Percentiles rank a stretch among this genome's conserved stretches.
These are phyloP conservation scores for Lagocephalus sceleratus DNA, from an alignment of 2,797 vertebrate species.

Conservation along the genomic window DNA sequence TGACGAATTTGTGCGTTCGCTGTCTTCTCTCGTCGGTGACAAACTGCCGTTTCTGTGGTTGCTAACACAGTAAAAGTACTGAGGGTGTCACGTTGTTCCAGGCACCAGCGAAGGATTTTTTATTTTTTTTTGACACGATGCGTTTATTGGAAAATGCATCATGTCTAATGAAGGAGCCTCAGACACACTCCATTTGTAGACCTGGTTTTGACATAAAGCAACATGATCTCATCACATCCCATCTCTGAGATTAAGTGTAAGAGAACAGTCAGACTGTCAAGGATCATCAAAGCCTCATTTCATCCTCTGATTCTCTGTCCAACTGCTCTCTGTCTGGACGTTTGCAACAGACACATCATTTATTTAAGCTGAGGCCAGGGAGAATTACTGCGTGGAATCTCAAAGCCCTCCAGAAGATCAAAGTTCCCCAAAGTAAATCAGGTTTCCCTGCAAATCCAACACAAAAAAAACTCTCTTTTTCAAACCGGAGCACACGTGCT, in stretches of 20 bases:
- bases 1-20: too few relatives aligned
- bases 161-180: slow-evolving; percentile 5
- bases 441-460: slow-evolving; percentile 52
- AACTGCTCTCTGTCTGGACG: slow-evolving; percentile 50
- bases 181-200: slow-evolving; percentile 10
- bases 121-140: too few relatives aligned
- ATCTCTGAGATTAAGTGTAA: neutral
- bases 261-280: neutral
- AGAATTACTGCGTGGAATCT: slow-evolving; percentile 76
- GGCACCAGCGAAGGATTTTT: neutral
- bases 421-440: slow-evolving; percentile 75
- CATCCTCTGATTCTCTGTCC: neutral
- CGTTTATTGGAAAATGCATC: slow-evolving; percentile 7
- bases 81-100: neutral
- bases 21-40: too few relatives aligned
- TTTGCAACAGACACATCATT: slow-evolving; percentile 67
- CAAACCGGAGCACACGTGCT: slow-evolving; percentile 15
- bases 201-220: slow-evolving; percentile 26
- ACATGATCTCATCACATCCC: slow-evolving; percentile 33
- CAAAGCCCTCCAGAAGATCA: slow-evolving; percentile 76
- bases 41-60: too few relatives aligned
- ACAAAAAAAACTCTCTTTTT: slow-evolving; percentile 15
- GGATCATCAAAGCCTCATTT: neutral
- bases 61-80: too few relatives aligned
- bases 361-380: slow-evolving; percentile 66